Conservation (phyloP, 2,888 invertebrate species). For the Antitype chi region DNA sequence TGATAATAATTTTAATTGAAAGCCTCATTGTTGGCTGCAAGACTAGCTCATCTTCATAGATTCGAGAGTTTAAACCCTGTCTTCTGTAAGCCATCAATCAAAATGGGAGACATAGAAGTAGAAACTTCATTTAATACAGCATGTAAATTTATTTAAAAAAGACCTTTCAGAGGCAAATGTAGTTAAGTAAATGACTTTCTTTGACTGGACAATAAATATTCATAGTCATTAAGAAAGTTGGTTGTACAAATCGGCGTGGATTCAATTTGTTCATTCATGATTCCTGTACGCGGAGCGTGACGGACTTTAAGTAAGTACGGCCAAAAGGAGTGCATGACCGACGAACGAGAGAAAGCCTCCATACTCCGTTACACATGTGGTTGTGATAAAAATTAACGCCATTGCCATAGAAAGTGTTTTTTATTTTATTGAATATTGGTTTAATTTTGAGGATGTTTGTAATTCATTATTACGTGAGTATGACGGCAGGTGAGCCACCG, state of each 20-base stretch:
- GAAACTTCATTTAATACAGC: constrained; percentile 11
- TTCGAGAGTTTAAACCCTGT: not conserved
- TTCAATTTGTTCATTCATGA: constrained; percentile 71
- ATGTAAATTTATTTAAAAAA: constrained; percentile 38
- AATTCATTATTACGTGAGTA: constrained; percentile 18
- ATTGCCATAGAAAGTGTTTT: constrained; percentile 66
- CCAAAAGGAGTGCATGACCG: constrained; percentile 79
- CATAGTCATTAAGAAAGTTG: constrained; percentile 64
- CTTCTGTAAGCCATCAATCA: constrained; percentile 3
- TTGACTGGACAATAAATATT: constrained; percentile 55
- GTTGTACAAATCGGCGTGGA: constrained; percentile 60
- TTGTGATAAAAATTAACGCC: constrained; percentile 76
- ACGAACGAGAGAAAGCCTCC: constrained; percentile 85
- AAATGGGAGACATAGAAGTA: not conserved
- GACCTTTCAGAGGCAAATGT: constrained; percentile 33
- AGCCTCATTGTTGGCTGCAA: constrained; percentile 9
- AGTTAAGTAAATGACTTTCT: constrained; percentile 45
- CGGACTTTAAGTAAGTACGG: constrained; percentile 65
- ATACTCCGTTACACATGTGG: constrained; percentile 82
- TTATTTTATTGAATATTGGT: constrained; percentile 52
- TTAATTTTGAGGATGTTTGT: constrained; percentile 36
- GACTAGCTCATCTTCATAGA: constrained; percentile 1
- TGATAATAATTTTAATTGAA: constrained; percentile 36
- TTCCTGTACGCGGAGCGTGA: constrained; percentile 67
- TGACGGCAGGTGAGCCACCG: constrained; percentile 15